Conservation (phyloP, 2,113 vertebrate genomes). For the Sinosuthora webbiana region DNA sequence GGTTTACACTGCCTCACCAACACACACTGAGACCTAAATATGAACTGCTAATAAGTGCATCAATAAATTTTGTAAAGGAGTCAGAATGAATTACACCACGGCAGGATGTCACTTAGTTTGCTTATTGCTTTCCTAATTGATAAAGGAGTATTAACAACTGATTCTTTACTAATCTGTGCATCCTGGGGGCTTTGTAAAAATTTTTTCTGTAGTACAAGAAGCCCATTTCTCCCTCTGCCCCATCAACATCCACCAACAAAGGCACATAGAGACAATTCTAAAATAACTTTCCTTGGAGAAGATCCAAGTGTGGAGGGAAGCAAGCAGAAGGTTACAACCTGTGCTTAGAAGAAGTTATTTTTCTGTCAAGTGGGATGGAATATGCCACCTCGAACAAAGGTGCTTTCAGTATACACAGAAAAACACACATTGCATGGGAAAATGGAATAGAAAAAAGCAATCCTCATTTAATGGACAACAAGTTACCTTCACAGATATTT, state of each 20-base stretch:
- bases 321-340: background rate
- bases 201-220: background rate
- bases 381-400: background rate
- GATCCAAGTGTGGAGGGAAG: background rate
- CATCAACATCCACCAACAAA: background rate
- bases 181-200: background rate
- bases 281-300: background rate
- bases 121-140: background rate
- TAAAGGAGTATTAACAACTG: background rate
- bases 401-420: background rate
- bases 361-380: background rate
- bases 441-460: background rate
- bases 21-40: background rate
- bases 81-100: background rate
- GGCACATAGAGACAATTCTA: background rate
- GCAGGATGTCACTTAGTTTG: background rate
- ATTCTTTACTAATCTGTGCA: background rate
- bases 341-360: background rate
- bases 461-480: background rate
- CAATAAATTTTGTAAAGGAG: background rate
- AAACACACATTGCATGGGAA: background rate
- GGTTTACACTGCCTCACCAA: background rate
- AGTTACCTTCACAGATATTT: background rate
- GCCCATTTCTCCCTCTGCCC: background rate
- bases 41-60: background rate